Percentiles rank a stretch among this genome's conserved stretches.
Conservation (phyloP, 2,888 invertebrate genomes). For the Noctua fimbriata region DNA sequence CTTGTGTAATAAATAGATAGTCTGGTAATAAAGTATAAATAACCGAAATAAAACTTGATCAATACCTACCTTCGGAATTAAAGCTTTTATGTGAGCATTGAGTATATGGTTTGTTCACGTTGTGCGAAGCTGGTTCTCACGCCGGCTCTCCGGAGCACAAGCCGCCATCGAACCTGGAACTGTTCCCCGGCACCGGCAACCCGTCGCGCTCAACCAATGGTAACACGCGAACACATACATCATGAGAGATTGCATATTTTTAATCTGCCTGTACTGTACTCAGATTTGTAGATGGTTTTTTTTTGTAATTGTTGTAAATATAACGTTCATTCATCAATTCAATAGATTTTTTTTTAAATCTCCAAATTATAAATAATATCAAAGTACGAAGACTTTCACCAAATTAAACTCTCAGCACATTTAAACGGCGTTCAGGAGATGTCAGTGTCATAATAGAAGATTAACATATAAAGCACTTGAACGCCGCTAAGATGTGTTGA, state of each 20-base stretch:
- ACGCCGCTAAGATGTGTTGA: not conserved
- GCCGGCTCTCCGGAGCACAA: slow-evolving; percentile 92
- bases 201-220: slow-evolving; percentile 95
- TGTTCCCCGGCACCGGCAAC: slow-evolving; percentile 91
- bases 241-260: slow-evolving; percentile 54
- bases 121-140: slow-evolving; percentile 85
- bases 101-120: slow-evolving; percentile 81
- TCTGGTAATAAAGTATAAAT: not conserved
- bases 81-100: slow-evolving; percentile 32
- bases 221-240: slow-evolving; percentile 87
- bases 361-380: slow-evolving; percentile 11
- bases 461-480: not conserved
- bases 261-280: slow-evolving; percentile 42
- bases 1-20: not conserved
- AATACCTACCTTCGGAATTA: not conserved
- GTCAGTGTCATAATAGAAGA: not conserved
- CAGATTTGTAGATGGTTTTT: slow-evolving; percentile 8
- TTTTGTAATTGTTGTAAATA: slow-evolving; percentile 18
- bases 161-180: slow-evolving; percentile 93
- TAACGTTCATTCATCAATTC: not conserved
- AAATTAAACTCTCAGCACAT: not conserved
- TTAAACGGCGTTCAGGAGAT: not conserved
- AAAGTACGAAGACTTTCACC: not conserved
- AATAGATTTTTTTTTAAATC: not conserved
- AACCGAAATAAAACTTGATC: not conserved